Conservation (phyloP, 1,140 invertebrate species). For the Drosophila sucinea region DNA sequence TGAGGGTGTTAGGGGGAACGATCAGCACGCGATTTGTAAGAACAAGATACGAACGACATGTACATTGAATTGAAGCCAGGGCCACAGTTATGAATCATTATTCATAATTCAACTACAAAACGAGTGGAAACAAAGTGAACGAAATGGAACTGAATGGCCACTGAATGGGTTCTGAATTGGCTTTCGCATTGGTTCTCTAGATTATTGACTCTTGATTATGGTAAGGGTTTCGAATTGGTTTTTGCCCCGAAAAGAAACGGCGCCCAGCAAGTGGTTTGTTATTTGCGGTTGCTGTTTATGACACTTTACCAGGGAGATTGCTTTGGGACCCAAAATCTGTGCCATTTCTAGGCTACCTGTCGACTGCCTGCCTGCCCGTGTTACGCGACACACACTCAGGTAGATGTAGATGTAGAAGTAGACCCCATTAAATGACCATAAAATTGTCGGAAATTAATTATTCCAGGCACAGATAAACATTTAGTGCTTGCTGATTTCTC, state of each 20-base stretch:
- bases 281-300: constrained; percentile 50
- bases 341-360: constrained; percentile 52
- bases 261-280: constrained; percentile 61
- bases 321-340: constrained; percentile 45
- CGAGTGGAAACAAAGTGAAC: constrained; percentile 25
- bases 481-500: constrained; percentile 40
- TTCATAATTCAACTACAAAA: constrained; percentile 50
- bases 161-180: not conserved
- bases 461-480: constrained; percentile 55
- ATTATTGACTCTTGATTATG: constrained; percentile 70
- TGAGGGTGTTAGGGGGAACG: constrained; percentile 25
- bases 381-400: constrained; percentile 52
- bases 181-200: constrained; percentile 10
- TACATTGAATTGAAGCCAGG: constrained; percentile 63
- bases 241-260: constrained; percentile 47
- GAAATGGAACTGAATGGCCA: constrained; percentile 2
- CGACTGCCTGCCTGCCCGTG: constrained; percentile 44
- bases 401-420: constrained; percentile 14
- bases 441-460: constrained; percentile 66
- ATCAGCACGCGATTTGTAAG: constrained; percentile 79
- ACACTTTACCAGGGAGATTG: constrained; percentile 42
- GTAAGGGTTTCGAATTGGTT: constrained; percentile 49
- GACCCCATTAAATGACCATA: constrained; percentile 63
- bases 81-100: constrained; percentile 74
- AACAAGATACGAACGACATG: constrained; percentile 79